Conservation (phyloP, 2,113 vertebrate species). For the Microtus pennsylvanicus region DNA sequence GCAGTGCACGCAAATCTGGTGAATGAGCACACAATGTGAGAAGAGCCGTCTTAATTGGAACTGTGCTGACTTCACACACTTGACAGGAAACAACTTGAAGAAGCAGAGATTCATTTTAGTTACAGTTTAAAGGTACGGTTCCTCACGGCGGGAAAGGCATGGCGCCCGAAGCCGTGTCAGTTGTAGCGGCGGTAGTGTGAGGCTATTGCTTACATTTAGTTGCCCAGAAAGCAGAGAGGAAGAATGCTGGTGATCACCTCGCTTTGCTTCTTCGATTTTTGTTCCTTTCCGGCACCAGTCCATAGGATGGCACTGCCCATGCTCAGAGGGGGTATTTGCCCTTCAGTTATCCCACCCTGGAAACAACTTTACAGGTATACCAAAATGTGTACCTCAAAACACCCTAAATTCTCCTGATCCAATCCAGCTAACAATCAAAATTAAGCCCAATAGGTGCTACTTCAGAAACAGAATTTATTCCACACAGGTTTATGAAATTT, state of each 20-base stretch:
- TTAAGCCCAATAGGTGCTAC: background rate
- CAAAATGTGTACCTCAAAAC: background rate
- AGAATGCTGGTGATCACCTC: background rate
- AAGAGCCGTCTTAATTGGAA: background rate
- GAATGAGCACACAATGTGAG: background rate
- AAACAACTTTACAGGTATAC: background rate
- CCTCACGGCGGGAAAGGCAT: background rate
- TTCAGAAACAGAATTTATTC: background rate
- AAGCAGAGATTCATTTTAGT: background rate
- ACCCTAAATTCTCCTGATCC: background rate
- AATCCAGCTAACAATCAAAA: background rate
- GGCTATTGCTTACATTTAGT: background rate
- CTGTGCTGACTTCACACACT: background rate
- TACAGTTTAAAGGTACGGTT: background rate
- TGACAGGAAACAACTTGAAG: background rate
- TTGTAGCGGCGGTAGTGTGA: accelerated
- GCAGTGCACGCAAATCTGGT: background rate
- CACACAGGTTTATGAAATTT: background rate
- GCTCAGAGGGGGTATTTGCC: too few species aligned
- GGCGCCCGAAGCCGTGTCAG: background rate
- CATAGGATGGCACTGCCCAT: background rate
- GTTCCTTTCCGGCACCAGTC: background rate
- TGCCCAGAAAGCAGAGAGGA: background rate
- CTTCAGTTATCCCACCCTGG: background rate
- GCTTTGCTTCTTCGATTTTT: background rate